phyloP scores from a whole-genome alignment of 2,888 invertebrate genomes.

The Cosmia pyralina region DNA sequence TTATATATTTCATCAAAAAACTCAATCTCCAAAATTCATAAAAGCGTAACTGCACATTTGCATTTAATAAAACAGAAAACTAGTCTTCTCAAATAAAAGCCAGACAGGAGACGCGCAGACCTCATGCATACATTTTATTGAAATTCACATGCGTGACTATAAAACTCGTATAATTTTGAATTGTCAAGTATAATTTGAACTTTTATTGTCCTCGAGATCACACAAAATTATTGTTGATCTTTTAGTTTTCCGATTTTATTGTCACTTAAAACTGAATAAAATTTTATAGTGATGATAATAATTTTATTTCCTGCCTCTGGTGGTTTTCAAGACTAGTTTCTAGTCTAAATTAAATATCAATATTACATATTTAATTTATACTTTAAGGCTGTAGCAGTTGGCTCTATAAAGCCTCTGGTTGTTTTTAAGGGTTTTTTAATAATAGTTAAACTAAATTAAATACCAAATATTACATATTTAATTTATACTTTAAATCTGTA shows the following conservation, averaged over 20 bases:
- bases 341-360: no score
- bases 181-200: constrained; percentile 62
- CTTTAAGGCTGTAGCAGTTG: no score
- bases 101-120: constrained; percentile 43
- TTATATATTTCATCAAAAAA: neutral
- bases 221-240: constrained; percentile 65
- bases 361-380: no score
- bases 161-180: constrained; percentile 61
- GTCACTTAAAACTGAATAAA: constrained; percentile 73
- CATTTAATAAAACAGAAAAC: constrained; percentile 43
- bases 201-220: constrained; percentile 61
- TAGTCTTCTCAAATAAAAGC: constrained; percentile 26
- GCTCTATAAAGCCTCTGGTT: no score
- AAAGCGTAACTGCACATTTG: constrained; percentile 40
- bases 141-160: constrained; percentile 55
- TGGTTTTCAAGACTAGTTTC: no score
- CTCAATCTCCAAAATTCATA: constrained; percentile 36
- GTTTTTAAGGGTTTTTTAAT: no score
- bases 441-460: no score
- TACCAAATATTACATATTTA: no score
- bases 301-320: constrained; percentile 40
- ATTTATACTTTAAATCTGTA: no score
- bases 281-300: constrained; percentile 45
- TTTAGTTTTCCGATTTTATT: constrained; percentile 69
- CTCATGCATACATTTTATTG: constrained; percentile 64